phyloP scores from a whole-genome alignment of 1,140 invertebrate genomes.

The Hyles euphorbiae region DNA sequence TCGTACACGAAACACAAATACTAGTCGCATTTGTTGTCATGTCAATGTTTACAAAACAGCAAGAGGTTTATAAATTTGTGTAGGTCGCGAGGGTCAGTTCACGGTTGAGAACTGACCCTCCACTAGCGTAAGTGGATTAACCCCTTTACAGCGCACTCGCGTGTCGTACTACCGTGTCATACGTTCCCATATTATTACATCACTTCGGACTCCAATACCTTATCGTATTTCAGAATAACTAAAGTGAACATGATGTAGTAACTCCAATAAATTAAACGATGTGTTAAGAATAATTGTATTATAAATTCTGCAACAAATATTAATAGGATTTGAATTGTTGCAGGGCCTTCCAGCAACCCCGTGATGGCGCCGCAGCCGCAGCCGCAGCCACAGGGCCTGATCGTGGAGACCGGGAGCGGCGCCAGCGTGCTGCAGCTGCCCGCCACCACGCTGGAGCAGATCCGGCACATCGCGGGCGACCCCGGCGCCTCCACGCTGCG shows the following conservation, averaged over 20 bases:
- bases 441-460: conserved; percentile 79
- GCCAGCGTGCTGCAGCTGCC: conserved; percentile 80
- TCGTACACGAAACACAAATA: too few species aligned
- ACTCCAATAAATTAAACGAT: too few species aligned
- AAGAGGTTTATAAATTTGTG: conserved; percentile 15
- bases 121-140: conserved; percentile 50
- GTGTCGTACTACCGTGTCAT: conserved; percentile 18
- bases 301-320: too few species aligned
- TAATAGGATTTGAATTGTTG: conserved; percentile 33
- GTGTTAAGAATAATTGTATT: too few species aligned
- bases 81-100: conserved; percentile 36
- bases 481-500: conserved; percentile 81
- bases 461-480: conserved; percentile 80
- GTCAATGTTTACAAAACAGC: not conserved
- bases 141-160: conserved; percentile 46
- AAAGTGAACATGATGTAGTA: too few species aligned
- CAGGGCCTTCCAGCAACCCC: conserved; percentile 40
- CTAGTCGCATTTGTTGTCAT: too few species aligned
- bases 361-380: conserved; percentile 42
- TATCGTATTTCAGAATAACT: too few species aligned
- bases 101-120: conserved; percentile 38
- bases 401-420: conserved; percentile 75
- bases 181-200: too few species aligned
- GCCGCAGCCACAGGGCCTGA: conserved; percentile 65
- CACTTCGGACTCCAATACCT: too few species aligned